Evolutionary conservation across 2,113 vertebrate species (phyloP).

Genomic region (Abramis brama): DNA sequence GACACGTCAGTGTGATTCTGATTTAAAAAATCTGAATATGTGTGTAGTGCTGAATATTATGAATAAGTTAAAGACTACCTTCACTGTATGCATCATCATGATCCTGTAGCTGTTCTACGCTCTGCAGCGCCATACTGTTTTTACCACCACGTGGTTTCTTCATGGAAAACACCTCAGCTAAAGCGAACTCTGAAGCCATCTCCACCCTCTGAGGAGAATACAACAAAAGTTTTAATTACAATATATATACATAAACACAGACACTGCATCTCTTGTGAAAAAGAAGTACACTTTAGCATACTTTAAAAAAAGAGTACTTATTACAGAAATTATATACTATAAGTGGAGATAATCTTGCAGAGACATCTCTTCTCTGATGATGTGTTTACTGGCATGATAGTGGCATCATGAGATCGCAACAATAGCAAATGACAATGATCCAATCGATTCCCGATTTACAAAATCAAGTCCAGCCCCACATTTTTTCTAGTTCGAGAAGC

Average conservation of each 20-base stretch:
- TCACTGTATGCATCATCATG: conserved; percentile 81
- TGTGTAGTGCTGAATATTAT: background rate
- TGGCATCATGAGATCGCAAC: too few relatives aligned
- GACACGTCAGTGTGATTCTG: background rate
- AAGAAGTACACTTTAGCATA: background rate
- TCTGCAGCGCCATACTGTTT: conserved; percentile 68
- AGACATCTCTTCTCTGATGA: too few relatives aligned
- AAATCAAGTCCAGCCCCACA: too few relatives aligned
- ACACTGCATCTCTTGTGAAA: background rate
- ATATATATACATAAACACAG: background rate
- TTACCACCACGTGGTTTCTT: conserved; percentile 61
- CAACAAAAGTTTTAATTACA: background rate
- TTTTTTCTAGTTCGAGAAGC: too few relatives aligned
- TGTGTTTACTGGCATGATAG: too few relatives aligned
- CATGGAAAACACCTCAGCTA: conserved; percentile 77
- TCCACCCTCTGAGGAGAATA: conserved; percentile 76
- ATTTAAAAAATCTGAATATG: background rate
- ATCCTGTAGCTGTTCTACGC: conserved; percentile 76
- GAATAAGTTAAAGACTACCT: conserved; percentile 71
- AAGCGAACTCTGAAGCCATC: conserved; percentile 77
- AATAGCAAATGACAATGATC: too few relatives aligned
- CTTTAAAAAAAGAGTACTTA: background rate
- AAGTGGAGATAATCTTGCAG: background rate
- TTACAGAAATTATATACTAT: background rate
- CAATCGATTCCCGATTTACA: too few relatives aligned